Base-by-base conservation (phyloP, 2,113 vertebrate genomes). In the Grammomys surdaster region DNA sequence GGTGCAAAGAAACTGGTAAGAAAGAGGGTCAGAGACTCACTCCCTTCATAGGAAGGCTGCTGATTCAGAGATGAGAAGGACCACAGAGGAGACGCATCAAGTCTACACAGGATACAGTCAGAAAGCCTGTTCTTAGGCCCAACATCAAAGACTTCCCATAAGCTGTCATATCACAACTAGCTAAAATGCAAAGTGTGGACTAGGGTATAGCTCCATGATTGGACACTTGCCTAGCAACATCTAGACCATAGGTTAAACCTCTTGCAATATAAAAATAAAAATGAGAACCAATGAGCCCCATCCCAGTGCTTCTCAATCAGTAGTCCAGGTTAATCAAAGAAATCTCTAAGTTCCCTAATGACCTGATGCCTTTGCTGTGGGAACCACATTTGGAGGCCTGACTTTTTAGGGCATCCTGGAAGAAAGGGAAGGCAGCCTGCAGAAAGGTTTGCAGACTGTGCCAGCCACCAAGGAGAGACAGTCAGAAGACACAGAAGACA, bases 401-500 rank as follows among this genome's bases (percentile, higher is more conserved):
- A 7, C 5, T 33, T 1, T 75, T 17, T 48, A 33, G 54, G 22
- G 54, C 17, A 56, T 11, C 31, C n/a, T 60, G 43, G 43, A 70
- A 93, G 54, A 60, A 82, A 86, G 3, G 0, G 9, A 56, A 5
- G 16, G 7, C 70, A 54, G 13, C 14, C 9, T 33, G 3, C 0
- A 1, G 22, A 81, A 26, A 43, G 22, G 1, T 19, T 3, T 1
- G 0, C 5, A 43, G 3, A 20, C 26, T 7, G 0, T 24, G 51
- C 54, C 46, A n/a, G 13, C 0, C 14, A 77, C 56, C 12, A 26
- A 3, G 3, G 33, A 60, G 16, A 60, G 22, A 16, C 58, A 65
- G 81, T 3, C 5, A 46, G 51, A 48, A 43, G 28, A 40, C 20
- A 1, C 46, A 12, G 31, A 40, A 6, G 20, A 40, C 31, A 31